A percentile compares a stretch with the other conserved stretches of the same genome.
phyloP scores from a whole-genome alignment of 2,797 vertebrate species.

The Sebastes cheni region DNA sequence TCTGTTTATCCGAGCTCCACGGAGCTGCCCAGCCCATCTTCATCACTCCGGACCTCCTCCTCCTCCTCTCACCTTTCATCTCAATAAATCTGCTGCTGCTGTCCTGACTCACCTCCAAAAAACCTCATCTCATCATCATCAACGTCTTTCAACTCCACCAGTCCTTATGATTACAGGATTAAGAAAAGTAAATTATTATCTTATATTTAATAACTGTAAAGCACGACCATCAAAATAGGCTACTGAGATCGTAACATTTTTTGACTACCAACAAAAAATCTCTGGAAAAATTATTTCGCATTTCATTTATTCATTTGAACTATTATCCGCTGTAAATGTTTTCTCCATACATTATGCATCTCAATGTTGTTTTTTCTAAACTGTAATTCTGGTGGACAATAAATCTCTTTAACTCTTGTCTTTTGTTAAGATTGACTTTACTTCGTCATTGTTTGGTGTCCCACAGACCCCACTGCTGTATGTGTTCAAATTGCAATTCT shows the following conservation, averaged over 20 bases:
- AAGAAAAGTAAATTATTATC: not conserved
- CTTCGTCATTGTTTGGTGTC: not conserved
- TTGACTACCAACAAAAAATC: not conserved
- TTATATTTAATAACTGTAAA: not conserved
- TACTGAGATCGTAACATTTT: not conserved
- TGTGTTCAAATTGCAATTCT: not conserved
- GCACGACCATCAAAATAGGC: not conserved
- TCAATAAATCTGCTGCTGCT: constrained; percentile 75
- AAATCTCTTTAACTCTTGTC: not conserved
- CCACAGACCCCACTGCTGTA: not conserved
- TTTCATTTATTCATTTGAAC: not conserved
- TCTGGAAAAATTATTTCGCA: not conserved
- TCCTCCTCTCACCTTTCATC: constrained; percentile 25
- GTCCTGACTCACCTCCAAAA: constrained; percentile 67
- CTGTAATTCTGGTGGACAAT: not conserved
- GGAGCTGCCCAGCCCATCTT: constrained; percentile 23
- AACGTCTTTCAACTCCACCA: not conserved
- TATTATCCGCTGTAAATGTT: not conserved
- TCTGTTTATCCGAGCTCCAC: constrained; percentile 69
- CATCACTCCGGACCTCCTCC: constrained; percentile 28
- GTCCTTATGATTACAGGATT: not conserved
- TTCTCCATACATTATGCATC: not conserved
- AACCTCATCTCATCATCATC: not conserved
- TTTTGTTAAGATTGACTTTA: not conserved
- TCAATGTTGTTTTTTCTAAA: not conserved